Evolutionary conservation across 37 sponge, comb jelly and placozoan genomes (phyloP).

Genomic region (Hormiphora californensis): DNA sequence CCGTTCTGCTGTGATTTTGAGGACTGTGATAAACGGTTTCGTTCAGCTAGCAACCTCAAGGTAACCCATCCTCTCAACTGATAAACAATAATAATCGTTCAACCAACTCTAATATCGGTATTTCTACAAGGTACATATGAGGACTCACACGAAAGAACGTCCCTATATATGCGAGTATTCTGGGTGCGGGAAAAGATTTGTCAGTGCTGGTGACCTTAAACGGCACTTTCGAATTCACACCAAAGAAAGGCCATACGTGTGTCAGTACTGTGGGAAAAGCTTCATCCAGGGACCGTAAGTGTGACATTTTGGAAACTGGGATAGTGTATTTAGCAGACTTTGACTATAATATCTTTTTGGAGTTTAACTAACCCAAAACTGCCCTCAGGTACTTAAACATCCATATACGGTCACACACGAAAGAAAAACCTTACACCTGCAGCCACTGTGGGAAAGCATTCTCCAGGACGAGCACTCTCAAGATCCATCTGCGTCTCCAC

Average conservation of each 20-base stretch:
- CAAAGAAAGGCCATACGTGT: conserved; percentile 31
- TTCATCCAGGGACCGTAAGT: conserved; percentile 56
- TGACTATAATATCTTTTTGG: background rate
- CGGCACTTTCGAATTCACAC: conserved; percentile 36
- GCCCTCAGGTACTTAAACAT: conserved; percentile 27
- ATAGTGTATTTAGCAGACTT: background rate
- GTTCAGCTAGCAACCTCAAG: conserved; percentile 53
- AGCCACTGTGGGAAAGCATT: conserved; percentile 45
- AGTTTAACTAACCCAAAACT: background rate
- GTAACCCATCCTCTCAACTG: background rate
- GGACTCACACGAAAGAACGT: conserved; percentile 41
- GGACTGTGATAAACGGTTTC: conserved; percentile 23
- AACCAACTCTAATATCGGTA: background rate
- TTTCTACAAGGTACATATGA: conserved; percentile 13
- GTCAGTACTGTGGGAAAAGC: conserved; percentile 56
- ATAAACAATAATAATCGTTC: background rate
- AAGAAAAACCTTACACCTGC: conserved; percentile 42
- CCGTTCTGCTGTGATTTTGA: conserved; percentile 50
- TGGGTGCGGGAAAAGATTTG: conserved; percentile 36
- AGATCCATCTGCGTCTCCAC: conserved; percentile 40
- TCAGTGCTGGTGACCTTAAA: conserved; percentile 45
- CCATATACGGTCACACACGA: conserved; percentile 39
- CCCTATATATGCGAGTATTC: conserved; percentile 39
- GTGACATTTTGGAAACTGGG: no score
- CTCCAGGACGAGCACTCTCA: conserved; percentile 40